Percentiles rank a stretch among this genome's conserved stretches.
phyloP scores from a whole-genome alignment of 2,797 vertebrate genomes.

The Lutjanus argentimaculatus region DNA sequence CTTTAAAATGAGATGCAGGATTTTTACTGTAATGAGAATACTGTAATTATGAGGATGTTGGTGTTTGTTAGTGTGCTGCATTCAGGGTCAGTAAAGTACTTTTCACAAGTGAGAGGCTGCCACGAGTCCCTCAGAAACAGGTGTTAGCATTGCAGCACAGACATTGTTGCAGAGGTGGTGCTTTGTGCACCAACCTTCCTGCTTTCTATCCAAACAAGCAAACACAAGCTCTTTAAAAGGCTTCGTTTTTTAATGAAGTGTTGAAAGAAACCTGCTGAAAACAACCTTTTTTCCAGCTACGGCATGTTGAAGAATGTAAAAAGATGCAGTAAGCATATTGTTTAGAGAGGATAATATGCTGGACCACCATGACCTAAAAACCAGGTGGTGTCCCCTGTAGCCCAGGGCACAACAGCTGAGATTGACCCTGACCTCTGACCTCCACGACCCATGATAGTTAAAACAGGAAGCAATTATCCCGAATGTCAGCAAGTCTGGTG shows the following conservation, averaged over 20 bases:
- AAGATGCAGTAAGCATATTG: slow-evolving; percentile 36
- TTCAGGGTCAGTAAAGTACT: slow-evolving; percentile 36
- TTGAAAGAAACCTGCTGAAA: slow-evolving; percentile 33
- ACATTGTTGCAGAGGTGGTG: not conserved
- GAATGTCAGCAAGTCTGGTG: slow-evolving; percentile 44
- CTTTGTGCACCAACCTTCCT: slow-evolving; percentile 14
- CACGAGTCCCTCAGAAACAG: slow-evolving; percentile 29
- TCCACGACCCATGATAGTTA: slow-evolving; percentile 52
- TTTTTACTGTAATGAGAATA: slow-evolving; percentile 73
- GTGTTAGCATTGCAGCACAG: slow-evolving; percentile 24
- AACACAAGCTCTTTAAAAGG: slow-evolving; percentile 5
- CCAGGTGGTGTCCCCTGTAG: slow-evolving; percentile 55
- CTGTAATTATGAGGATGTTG: slow-evolving; percentile 58
- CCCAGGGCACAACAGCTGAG: slow-evolving; percentile 68
- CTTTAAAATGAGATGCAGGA: slow-evolving; percentile 70
- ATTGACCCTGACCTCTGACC: slow-evolving; percentile 70
- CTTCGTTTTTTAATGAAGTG: slow-evolving; percentile 26
- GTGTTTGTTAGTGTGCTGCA: slow-evolving; percentile 21
- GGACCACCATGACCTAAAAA: slow-evolving; percentile 42
- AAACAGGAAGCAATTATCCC: slow-evolving; percentile 74
- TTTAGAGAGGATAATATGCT: slow-evolving; percentile 34
- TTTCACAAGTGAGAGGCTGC: slow-evolving; percentile 23
- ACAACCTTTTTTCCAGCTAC: slow-evolving; percentile 19
- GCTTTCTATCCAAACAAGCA: slow-evolving; percentile 9
- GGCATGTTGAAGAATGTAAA: slow-evolving; percentile 53